These are phyloP conservation scores for Antheraea yamamai DNA, from an alignment of 2,888 invertebrate genomes.

Conservation along the genomic window DNA sequence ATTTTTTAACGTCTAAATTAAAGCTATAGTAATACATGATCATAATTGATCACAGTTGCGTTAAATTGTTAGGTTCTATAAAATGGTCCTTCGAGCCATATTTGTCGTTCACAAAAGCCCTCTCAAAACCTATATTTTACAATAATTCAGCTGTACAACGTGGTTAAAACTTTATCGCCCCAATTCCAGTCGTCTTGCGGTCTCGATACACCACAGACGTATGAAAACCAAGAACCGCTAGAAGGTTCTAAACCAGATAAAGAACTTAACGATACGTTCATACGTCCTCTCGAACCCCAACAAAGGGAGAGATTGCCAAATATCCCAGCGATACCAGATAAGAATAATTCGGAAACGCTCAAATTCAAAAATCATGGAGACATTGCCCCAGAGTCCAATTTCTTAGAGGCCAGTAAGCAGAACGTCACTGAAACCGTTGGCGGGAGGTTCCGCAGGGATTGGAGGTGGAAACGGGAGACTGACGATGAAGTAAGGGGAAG, in stretches of 20 bases:
- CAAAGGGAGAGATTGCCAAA: conserved; percentile 56
- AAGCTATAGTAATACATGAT: not conserved
- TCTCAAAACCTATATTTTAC: too few relatives aligned
- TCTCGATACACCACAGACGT: conserved; percentile 66
- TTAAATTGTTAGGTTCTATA: too few relatives aligned
- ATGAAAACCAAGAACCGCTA: conserved; percentile 68
- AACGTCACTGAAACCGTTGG: conserved; percentile 50
- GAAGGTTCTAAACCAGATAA: conserved; percentile 64
- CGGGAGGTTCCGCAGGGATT: conserved; percentile 40
- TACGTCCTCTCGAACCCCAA: conserved; percentile 49
- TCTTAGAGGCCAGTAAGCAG: conserved; percentile 54
- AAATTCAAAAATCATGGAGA: conserved; percentile 63
- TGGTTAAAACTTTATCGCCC: too few relatives aligned
- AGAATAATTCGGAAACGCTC: conserved; percentile 52
- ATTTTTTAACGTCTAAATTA: not conserved
- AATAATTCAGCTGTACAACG: too few relatives aligned
- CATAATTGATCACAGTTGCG: too few relatives aligned
- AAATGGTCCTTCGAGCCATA: conserved; percentile 2
- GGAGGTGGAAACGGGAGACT: conserved; percentile 49
- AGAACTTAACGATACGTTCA: conserved; percentile 64
- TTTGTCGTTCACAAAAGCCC: not conserved
- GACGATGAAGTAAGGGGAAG: conserved; percentile 54
- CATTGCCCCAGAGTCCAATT: conserved; percentile 60
- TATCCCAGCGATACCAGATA: conserved; percentile 59
- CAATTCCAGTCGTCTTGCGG: conserved; percentile 63